These are phyloP conservation scores for Hepsetus odoe DNA, from an alignment of 2,113 vertebrate genomes.

Conservation along the genomic window DNA sequence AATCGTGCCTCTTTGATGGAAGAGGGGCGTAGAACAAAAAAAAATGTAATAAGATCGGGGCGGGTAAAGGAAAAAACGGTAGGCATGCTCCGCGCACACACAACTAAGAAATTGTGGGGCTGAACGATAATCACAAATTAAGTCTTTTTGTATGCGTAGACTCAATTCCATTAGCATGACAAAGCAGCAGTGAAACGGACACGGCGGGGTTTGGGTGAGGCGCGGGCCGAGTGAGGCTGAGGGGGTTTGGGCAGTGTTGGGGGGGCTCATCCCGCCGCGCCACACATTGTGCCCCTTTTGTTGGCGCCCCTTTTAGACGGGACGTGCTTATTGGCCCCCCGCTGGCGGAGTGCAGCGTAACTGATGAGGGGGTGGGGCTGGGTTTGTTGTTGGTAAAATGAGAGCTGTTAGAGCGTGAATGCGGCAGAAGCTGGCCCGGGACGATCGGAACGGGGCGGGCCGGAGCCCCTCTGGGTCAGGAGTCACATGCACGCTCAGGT, in stretches of 20 bases:
- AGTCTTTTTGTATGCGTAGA: conserved; percentile 92
- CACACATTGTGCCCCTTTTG: conserved; percentile 87
- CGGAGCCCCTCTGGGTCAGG: conserved; percentile 72
- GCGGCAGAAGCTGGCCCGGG: conserved; percentile 79
- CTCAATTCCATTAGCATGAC: conserved; percentile 95
- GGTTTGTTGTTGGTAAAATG: conserved; percentile 90
- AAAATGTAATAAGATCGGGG: conserved; percentile 62
- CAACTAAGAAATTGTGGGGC: conserved; percentile 58
- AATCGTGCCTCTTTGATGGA: conserved; percentile 30
- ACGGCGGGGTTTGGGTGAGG: conserved; percentile 78
- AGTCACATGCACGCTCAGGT: conserved; percentile 57
- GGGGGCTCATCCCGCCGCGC: conserved; percentile 74
- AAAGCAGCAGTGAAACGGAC: conserved; percentile 94
- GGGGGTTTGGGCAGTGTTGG: conserved; percentile 13
- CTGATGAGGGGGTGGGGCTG: conserved; percentile 88
- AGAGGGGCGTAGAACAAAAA: conserved; percentile 70
- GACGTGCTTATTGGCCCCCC: conserved; percentile 89
- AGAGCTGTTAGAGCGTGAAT: conserved; percentile 85
- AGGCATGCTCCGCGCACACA: not conserved
- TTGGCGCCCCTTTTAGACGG: conserved; percentile 86
- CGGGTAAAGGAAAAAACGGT: conserved; percentile 69
- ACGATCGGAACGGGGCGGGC: conserved; percentile 77
- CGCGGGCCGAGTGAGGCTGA: conserved; percentile 50
- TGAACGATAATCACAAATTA: conserved; percentile 86
- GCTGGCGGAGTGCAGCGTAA: conserved; percentile 86